phyloP scores from a whole-genome alignment of 2,888 invertebrate genomes.

The Euzophera pinguis region DNA sequence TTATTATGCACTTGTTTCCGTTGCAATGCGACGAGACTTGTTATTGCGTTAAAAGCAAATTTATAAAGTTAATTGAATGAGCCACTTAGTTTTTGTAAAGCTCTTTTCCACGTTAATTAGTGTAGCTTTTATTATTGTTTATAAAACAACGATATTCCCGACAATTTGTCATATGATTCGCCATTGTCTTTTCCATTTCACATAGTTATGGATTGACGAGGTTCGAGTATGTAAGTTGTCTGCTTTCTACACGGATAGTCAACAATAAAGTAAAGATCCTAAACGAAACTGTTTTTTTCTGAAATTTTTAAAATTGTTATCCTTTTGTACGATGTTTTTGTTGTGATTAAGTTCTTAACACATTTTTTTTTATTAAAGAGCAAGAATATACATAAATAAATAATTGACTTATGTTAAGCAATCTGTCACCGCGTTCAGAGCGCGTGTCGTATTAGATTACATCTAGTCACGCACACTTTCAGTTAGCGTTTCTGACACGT shows the following conservation, averaged over 20 bases:
- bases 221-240: no score
- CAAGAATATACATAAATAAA: neutral
- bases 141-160: neutral
- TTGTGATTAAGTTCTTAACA: no score
- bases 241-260: no score
- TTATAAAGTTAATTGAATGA: neutral
- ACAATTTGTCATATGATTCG: neutral
- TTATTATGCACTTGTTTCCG: neutral
- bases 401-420: neutral
- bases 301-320: no score
- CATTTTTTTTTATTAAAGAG: no score
- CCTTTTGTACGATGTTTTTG: no score
- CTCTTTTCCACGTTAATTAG: neutral
- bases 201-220: neutral
- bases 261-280: no score
- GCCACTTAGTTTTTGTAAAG: neutral
- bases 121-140: neutral
- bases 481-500: neutral
- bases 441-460: neutral
- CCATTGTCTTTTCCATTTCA: neutral
- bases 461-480: conserved; percentile 7
- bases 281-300: no score
- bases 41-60: neutral
- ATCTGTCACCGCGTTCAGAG: neutral
- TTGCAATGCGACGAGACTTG: neutral